Evolutionary conservation across 2,797 vertebrate genomes (phyloP).

Genomic region (Sebastes taczanowskii): DNA sequence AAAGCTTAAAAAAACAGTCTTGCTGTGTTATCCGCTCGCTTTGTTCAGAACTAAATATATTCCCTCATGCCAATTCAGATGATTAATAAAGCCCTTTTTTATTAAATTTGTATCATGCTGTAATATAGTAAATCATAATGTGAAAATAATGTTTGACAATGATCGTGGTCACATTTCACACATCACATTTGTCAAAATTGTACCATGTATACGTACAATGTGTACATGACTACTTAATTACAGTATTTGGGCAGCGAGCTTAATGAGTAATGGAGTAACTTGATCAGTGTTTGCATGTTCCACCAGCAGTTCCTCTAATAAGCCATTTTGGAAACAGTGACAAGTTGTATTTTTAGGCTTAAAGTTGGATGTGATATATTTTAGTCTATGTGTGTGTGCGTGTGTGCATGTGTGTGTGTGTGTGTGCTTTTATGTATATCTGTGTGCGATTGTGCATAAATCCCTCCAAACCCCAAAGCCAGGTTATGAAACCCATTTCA

Average conservation of each 20-base stretch:
- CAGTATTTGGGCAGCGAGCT: neutral
- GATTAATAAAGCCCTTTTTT: neutral
- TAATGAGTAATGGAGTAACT: neutral
- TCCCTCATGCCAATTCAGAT: neutral
- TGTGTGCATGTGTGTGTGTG: neutral
- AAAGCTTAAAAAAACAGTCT: neutral
- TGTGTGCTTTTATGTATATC: neutral
- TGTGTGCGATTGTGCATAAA: constrained; percentile 17
- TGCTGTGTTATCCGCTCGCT: neutral
- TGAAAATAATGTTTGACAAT: neutral
- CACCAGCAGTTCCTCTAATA: neutral
- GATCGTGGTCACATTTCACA: neutral
- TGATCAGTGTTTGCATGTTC: neutral
- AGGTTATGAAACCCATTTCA: constrained; percentile 53
- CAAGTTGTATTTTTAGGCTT: neutral
- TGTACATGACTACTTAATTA: neutral
- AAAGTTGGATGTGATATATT: neutral
- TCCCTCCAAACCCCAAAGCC: constrained; percentile 12
- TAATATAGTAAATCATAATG: neutral
- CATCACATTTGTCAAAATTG: neutral
- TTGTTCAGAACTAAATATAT: neutral
- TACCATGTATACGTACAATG: neutral
- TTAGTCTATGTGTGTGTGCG: neutral
- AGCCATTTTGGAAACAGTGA: neutral
- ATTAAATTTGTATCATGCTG: neutral